Conservation (phyloP, 2,113 vertebrate species). For the Sitta europaea region DNA sequence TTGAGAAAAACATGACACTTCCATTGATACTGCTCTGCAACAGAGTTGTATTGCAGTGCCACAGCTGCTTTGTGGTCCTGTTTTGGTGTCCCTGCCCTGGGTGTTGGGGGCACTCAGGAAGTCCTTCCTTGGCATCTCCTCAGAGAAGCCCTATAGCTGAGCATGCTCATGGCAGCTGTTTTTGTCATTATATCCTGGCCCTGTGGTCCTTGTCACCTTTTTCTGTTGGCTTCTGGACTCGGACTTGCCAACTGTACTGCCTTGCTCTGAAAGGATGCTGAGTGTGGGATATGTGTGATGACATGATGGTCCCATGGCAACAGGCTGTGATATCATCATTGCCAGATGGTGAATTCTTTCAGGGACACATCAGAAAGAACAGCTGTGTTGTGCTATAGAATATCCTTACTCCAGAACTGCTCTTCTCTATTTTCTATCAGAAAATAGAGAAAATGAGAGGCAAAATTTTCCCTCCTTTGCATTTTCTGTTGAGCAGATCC, state of each 20-base stretch:
- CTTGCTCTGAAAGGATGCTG: not conserved
- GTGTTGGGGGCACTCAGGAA: not conserved
- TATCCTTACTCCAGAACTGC: not conserved
- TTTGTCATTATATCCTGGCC: not conserved
- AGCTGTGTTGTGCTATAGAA: not conserved
- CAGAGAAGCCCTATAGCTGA: not conserved
- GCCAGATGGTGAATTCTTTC: not conserved
- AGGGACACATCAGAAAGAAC: not conserved
- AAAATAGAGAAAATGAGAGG: not conserved
- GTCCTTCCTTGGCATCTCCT: not conserved
- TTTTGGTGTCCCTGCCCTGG: not conserved
- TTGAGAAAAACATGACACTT: not conserved
- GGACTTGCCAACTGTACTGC: fast-evolving
- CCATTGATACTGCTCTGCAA: not conserved
- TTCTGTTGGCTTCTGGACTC: not conserved
- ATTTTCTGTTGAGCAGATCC: not conserved
- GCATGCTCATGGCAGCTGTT: not conserved
- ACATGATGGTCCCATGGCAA: not conserved
- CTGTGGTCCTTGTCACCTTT: not conserved
- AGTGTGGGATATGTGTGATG: not conserved
- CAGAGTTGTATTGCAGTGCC: not conserved
- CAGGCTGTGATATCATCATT: not conserved
- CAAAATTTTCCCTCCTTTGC: not conserved
- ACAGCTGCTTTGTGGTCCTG: not conserved
- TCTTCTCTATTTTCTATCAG: not conserved